A percentile compares a stretch with the other conserved stretches of the same genome.
These are phyloP conservation scores for Gandaritis pyraliata DNA, from an alignment of 2,888 invertebrate genomes.

Conservation along the genomic window DNA sequence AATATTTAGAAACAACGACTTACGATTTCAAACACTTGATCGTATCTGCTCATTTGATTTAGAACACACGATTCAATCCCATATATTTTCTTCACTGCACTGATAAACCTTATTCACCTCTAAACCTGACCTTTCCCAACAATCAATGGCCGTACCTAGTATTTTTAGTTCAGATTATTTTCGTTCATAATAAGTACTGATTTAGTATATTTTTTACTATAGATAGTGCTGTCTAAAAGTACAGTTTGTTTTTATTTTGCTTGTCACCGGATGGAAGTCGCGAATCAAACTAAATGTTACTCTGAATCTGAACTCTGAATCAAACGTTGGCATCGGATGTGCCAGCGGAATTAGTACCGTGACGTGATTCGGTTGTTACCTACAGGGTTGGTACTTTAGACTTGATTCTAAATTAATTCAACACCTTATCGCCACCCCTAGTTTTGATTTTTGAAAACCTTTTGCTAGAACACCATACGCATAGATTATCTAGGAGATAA, in stretches of 20 bases:
- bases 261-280: conserved; percentile 57
- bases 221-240: conserved; percentile 7
- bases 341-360: conserved; percentile 63
- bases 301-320: conserved; percentile 65
- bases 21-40: conserved; percentile 31
- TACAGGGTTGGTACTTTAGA: conserved; percentile 46
- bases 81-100: conserved; percentile 28
- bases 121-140: conserved; percentile 23
- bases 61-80: conserved; percentile 7
- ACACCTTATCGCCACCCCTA: background rate
- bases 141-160: conserved; percentile 1
- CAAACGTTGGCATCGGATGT: conserved; percentile 69
- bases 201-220: conserved; percentile 2
- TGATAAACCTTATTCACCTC: conserved; percentile 30
- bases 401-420: background rate
- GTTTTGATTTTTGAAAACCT: too few species aligned
- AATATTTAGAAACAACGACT: conserved; percentile 5
- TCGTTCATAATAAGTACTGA: background rate
- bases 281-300: conserved; percentile 65
- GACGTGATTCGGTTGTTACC: conserved; percentile 55
- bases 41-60: conserved; percentile 30
- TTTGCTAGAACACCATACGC: too few species aligned
- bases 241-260: conserved; percentile 38
- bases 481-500: too few species aligned
- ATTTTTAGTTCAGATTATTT: background rate